A percentile compares a stretch with the other conserved stretches of the same genome.
These are phyloP conservation scores for Ooceraea biroi DNA, from an alignment of 1,140 invertebrate genomes.

Conservation along the genomic window DNA sequence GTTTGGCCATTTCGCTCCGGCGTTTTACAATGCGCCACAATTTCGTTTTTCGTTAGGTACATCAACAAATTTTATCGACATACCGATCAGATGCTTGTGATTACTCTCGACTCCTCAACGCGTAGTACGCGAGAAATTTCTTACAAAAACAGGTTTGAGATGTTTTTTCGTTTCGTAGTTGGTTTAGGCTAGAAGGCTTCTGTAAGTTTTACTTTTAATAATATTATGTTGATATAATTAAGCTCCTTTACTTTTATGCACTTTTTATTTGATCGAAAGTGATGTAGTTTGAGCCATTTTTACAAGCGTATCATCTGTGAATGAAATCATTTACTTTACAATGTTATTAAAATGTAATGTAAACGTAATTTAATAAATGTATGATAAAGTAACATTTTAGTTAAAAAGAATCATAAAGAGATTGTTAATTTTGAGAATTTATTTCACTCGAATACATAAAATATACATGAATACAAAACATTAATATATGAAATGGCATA, in stretches of 20 bases:
- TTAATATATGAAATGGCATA: too few species aligned
- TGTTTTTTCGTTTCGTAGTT: conserved; percentile 35
- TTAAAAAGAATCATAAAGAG: background rate
- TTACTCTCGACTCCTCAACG: conserved; percentile 39
- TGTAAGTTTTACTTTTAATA: conserved; percentile 6
- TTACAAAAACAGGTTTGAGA: conserved; percentile 6
- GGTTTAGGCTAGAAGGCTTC: background rate
- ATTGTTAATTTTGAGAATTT: background rate
- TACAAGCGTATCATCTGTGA: background rate
- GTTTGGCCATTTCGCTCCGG: conserved; percentile 33
- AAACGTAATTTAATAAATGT: background rate
- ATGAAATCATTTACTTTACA: background rate
- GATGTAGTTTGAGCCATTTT: conserved; percentile 12
- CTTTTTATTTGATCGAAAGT: background rate
- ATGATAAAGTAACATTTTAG: too few species aligned
- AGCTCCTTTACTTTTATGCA: background rate
- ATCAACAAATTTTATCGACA: conserved; percentile 80
- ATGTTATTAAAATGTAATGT: too few species aligned
- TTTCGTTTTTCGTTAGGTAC: conserved; percentile 78
- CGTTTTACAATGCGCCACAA: conserved; percentile 76
- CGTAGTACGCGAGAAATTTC: conserved; percentile 40
- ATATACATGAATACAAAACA: background rate
- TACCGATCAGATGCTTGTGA: conserved; percentile 73
- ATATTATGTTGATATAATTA: conserved; percentile 7
- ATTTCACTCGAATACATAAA: too few species aligned